Percentiles rank a stretch among this genome's conserved stretches.
Conservation (phyloP, 2,113 vertebrate genomes). For the Equus quagga region DNA sequence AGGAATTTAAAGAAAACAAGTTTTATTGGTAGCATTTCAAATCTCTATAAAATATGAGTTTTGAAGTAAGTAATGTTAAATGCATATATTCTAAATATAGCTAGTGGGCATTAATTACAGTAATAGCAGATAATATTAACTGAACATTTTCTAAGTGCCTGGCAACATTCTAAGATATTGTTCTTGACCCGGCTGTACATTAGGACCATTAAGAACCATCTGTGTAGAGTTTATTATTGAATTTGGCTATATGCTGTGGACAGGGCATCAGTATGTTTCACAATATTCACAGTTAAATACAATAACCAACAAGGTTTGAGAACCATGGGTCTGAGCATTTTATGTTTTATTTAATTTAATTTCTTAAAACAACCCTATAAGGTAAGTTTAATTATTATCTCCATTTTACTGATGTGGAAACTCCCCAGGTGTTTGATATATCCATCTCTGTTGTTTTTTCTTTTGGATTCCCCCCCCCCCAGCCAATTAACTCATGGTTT, state of each 20-base stretch:
- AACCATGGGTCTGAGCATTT: background rate
- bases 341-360: background rate
- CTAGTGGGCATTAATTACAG: background rate
- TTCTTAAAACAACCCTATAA: background rate
- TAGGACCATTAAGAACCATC: background rate
- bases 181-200: background rate
- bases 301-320: background rate
- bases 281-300: background rate
- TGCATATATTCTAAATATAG: background rate
- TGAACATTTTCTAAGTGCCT: background rate
- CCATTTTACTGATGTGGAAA: too few species aligned
- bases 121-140: background rate
- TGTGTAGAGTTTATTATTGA: background rate
- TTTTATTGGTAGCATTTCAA: background rate
- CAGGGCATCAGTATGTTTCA: too few species aligned
- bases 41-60: background rate
- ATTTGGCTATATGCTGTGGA: background rate
- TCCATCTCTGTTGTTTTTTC: too few species aligned
- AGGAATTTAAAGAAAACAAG: background rate
- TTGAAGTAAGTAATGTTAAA: background rate
- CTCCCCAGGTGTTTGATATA: too few species aligned
- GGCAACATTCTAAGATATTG: background rate
- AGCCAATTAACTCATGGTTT: too few species aligned
- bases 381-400: too few species aligned
- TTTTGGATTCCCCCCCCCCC: too few species aligned